Conservation (phyloP, 2,113 vertebrate genomes). For the Labeo catla region DNA sequence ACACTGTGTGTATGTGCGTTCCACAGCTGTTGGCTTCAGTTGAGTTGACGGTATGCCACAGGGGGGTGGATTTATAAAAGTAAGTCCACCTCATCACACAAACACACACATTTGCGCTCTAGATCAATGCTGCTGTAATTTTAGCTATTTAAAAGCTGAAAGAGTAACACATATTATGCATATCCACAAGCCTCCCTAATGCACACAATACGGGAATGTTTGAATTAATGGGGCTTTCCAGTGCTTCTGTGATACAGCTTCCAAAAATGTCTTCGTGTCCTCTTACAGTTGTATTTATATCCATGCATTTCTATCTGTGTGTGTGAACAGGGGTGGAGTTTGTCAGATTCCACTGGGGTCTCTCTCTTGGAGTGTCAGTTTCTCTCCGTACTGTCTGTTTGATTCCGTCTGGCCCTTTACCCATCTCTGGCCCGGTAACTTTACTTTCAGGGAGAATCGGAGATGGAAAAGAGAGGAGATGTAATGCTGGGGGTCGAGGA, state of each 20-base stretch:
- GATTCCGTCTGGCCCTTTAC: constrained; percentile 16
- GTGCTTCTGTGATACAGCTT: constrained; percentile 62
- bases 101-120: background rate
- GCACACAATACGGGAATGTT: background rate
- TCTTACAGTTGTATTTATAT: constrained; percentile 87
- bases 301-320: constrained; percentile 48
- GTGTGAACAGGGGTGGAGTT: constrained; percentile 48
- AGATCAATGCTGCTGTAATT: background rate
- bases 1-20: constrained; percentile 23
- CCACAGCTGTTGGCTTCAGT: constrained; percentile 56
- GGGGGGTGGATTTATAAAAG: constrained; percentile 9
- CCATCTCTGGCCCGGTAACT: constrained; percentile 1
- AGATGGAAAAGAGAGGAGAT: constrained; percentile 75
- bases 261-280: constrained; percentile 85
- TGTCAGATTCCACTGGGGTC: constrained; percentile 36
- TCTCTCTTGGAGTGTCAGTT: constrained; percentile 44
- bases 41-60: constrained; percentile 7
- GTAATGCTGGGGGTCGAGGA: constrained; percentile 84
- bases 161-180: constrained; percentile 52
- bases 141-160: constrained; percentile 28
- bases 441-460: constrained; percentile 37
- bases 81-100: constrained; percentile 12
- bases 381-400: constrained; percentile 17
- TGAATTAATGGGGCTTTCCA: constrained; percentile 64
- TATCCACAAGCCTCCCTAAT: constrained; percentile 14